These are phyloP conservation scores for Colistium nudipinnis DNA, from an alignment of 2,113 vertebrate species.

Conservation along the genomic window DNA sequence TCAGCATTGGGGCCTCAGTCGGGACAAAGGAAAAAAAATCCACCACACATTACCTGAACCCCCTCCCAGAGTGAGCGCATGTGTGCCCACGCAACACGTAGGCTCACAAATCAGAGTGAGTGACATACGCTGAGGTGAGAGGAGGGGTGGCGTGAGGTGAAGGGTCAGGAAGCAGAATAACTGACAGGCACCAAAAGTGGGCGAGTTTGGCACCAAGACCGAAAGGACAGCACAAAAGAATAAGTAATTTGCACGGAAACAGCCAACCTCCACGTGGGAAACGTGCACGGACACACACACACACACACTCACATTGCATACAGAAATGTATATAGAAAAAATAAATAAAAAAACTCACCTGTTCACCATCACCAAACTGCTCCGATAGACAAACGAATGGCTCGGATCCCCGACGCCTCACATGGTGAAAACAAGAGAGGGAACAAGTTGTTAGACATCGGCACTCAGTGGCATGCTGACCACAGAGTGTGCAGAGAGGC, in stretches of 20 bases:
- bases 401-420: constrained; percentile 45
- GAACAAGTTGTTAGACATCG: constrained; percentile 62
- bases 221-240: constrained; percentile 48
- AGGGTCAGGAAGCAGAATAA: constrained; percentile 21
- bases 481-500: constrained; percentile 54
- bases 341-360: constrained; percentile 54
- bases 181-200: constrained; percentile 13
- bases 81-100: constrained; percentile 6
- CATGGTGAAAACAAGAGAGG: constrained; percentile 49
- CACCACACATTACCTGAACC: constrained; percentile 27
- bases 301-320: constrained; percentile 4
- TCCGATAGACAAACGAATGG: constrained; percentile 25
- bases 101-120: not conserved
- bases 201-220: constrained; percentile 25
- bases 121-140: not conserved
- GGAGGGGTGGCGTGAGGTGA: constrained; percentile 10
- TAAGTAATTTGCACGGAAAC: constrained; percentile 30
- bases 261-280: constrained; percentile 16
- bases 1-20: constrained; percentile 24
- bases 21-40: constrained; percentile 57
- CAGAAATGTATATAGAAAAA: not conserved
- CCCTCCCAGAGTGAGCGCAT: not conserved
- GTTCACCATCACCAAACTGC: constrained; percentile 55
- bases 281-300: not conserved
- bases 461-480: constrained; percentile 66